Base-by-base conservation (phyloP, 1,140 invertebrate species). In the Parasteatoda tepidariorum region DNA sequence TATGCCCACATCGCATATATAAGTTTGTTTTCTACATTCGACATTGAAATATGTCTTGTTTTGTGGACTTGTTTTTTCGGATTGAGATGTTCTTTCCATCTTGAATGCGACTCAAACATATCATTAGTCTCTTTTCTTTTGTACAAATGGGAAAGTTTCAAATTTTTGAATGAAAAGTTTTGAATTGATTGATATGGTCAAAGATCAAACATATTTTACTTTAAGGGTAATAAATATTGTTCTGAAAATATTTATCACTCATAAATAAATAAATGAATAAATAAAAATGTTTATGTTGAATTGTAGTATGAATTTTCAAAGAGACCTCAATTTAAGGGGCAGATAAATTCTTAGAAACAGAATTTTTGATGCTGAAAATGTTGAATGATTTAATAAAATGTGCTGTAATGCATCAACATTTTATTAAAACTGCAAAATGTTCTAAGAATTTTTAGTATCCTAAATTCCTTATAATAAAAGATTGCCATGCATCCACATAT, bases 11-110 rank as follows among this genome's bases (percentile, higher is more conserved):
- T 62, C 24, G 31, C 74, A 57, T 48, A 66, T 66, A 64, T 78
- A 57, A 64, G 55, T 78, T 78, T 78, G 38, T 66, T 78, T 78
- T 78, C 61, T 78, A n/a, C 5, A 41, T 24, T 15, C 61, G 74
- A 78, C 74, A 78, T 31, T 78, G 74, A 78, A 41, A 22, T 66
- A 78, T 78, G 74, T 66, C 61, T 66, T 54, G 74, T 66, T 78
- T 78, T 66, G 34, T 54, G 13, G 34, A 38, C 31, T 62, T 62
- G 57, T 30, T 31, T 75, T 57, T 75, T 62, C 62, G 30, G 57
- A 34, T 28, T 59, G 73, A 34, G n/a, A 30, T 26, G 18, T 13
- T 22, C 55, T 24, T 54, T 75, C 57, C 30, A 75, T 75, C 73
- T 59, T 75, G 73, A 18, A 48, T 2, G 38, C 38, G 38, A 48